Evolutionary conservation across 2,113 vertebrate genomes (phyloP).

Genomic region (Stigmatopora nigra): DNA sequence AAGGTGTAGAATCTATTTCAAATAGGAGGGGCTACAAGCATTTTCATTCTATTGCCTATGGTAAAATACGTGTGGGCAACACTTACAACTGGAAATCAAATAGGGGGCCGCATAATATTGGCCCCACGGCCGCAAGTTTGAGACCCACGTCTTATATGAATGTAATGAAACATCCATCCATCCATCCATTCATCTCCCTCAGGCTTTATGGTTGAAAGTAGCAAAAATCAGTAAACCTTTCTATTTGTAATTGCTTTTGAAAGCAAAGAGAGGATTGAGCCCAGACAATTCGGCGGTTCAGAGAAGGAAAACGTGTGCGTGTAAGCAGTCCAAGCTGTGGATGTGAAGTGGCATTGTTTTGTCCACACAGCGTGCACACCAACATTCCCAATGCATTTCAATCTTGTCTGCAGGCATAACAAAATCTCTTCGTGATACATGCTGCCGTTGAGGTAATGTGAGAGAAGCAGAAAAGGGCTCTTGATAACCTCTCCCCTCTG

Average conservation of each 20-base stretch:
- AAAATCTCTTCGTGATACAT: conserved; percentile 35
- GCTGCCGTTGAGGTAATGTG: conserved; percentile 19
- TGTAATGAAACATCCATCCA: too few relatives aligned
- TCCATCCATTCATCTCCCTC: too few relatives aligned
- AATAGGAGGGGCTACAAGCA: too few relatives aligned
- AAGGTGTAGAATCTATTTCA: too few relatives aligned
- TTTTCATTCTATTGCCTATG: too few relatives aligned
- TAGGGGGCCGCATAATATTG: too few relatives aligned
- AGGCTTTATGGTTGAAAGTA: background rate
- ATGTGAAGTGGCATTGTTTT: conserved; percentile 22
- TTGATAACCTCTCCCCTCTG: conserved; percentile 35
- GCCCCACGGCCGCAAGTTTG: too few relatives aligned
- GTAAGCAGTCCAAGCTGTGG: conserved; percentile 12
- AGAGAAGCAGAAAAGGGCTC: conserved; percentile 21
- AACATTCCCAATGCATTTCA: conserved; percentile 31
- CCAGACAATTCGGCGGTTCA: conserved; percentile 3
- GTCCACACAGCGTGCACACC: conserved; percentile 28
- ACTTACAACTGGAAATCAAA: too few relatives aligned
- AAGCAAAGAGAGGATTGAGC: background rate
- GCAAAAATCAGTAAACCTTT: background rate
- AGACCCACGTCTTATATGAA: too few relatives aligned
- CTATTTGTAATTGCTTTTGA: background rate
- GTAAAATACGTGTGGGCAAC: too few relatives aligned
- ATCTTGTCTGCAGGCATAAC: conserved; percentile 39
- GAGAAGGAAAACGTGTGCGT: conserved; percentile 4